A percentile compares a stretch with the other conserved stretches of the same genome.
Evolutionary conservation across 2,888 invertebrate species (phyloP).

Genomic region (Stictocephala bisonia): DNA sequence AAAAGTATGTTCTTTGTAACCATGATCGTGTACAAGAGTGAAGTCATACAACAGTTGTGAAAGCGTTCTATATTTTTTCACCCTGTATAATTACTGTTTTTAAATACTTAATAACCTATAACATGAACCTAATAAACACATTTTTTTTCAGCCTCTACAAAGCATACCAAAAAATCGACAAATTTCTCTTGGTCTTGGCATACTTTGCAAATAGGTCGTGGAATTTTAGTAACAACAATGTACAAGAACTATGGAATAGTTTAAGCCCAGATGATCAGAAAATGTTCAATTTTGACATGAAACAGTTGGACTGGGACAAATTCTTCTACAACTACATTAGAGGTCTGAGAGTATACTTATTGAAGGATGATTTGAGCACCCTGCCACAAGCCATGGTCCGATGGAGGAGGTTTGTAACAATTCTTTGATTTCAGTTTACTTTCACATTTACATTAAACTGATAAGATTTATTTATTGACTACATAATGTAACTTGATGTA

Average conservation of each 20-base stretch:
- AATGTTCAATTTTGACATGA: constrained; percentile 79
- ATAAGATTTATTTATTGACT: neutral
- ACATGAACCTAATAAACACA: too few relatives aligned
- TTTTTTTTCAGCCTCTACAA: constrained; percentile 73
- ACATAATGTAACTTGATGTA: too few relatives aligned
- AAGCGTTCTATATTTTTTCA: too few relatives aligned
- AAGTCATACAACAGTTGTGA: too few relatives aligned
- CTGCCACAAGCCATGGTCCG: constrained; percentile 75
- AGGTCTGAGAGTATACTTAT: constrained; percentile 81
- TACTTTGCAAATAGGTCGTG: constrained; percentile 86
- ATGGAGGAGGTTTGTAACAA: constrained; percentile 68
- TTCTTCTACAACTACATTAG: constrained; percentile 77
- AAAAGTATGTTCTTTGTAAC: too few relatives aligned
- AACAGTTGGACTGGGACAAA: constrained; percentile 79
- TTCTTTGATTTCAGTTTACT: neutral
- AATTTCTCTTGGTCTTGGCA: constrained; percentile 76
- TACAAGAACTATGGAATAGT: constrained; percentile 70
- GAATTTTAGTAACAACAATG: constrained; percentile 75
- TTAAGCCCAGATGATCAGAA: constrained; percentile 71
- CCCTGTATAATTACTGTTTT: too few relatives aligned
- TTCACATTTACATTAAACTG: neutral
- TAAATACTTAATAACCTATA: too few relatives aligned
- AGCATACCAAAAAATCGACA: constrained; percentile 80
- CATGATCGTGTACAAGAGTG: too few relatives aligned
- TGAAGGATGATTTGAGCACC: constrained; percentile 84